Evolutionary conservation across 2,888 invertebrate genomes (phyloP), one percentile per base, ranked within the genome.

Genomic region (Eretmocerus hayati): DNA sequence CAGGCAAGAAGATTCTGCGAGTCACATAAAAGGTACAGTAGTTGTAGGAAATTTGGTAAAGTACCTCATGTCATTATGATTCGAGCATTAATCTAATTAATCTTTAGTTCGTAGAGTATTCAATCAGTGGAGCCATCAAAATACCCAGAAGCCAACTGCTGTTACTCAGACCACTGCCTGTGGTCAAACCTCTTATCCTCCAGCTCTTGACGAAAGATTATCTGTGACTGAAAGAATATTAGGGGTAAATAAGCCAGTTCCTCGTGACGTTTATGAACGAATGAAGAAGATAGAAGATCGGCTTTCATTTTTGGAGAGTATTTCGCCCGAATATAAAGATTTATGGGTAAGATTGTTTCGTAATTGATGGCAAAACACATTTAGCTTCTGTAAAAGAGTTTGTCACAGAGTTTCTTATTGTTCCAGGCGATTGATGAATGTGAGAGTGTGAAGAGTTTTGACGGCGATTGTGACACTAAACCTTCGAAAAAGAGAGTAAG

Each of bases 261-360:
- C 82, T 0, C 77, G 74, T 48, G 81, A 84, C 65, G 73, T 90
- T 26, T 86, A 84, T 62, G 72, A 73, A 49, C 74, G 90, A 23
- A 69, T 90, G 5, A 87, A 87, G 68, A 73, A 72, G 2, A 76
- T 90, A 60, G 90, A 91, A 69, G 81, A 89, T 60, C 77, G 82
- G 55, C 77, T 91, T 41, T 73, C 87, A 6, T 74, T 79, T 52
- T 69, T 90, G 49, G 85, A 90, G 69, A 78, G 87, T 0, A 67
- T 86, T 45, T 90, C 89, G 32, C 90, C 90, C 0, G 90, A 90
- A 69, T 90, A 90, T 63, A 78, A 81, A 20, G 77, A 82, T 58
- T 83, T 84, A 70, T 77, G 80, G 75, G 81, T 81, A 72, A 67
- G 26, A 26, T 9, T 38, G 38, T 37, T 13, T 36, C 19, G 19